Conservation (phyloP, 2,797 vertebrate species). For the Dendrocincla tyrannina region DNA sequence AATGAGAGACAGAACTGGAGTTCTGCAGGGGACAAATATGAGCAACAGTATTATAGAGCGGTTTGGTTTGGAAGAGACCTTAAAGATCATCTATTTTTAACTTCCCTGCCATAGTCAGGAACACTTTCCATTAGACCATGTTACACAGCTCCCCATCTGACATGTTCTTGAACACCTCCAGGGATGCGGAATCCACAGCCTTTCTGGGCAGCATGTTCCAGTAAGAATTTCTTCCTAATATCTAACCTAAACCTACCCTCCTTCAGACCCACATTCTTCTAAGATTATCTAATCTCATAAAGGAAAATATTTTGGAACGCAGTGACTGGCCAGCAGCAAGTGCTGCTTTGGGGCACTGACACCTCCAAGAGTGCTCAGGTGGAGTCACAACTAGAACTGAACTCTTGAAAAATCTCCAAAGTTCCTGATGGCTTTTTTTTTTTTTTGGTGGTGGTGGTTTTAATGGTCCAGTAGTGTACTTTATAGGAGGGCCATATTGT, state of each 20-base stretch:
- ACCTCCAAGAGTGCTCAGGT: rapidly evolving
- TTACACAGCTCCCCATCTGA: too few relatives aligned
- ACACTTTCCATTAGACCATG: neutral
- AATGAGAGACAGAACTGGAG: neutral
- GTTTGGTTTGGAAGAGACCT: neutral
- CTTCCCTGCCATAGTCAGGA: neutral
- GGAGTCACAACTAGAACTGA: neutral
- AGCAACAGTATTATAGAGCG: neutral
- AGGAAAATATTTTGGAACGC: neutral
- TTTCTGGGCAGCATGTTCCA: neutral
- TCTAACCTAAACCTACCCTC: neutral
- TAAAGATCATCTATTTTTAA: neutral
- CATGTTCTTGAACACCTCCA: neutral
- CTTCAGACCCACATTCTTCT: neutral
- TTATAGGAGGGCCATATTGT: neutral
- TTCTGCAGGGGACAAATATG: neutral
- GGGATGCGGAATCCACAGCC: neutral
- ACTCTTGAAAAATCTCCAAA: neutral
- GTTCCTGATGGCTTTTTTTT: neutral
- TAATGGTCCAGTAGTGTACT: neutral
- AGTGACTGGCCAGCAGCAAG: neutral
- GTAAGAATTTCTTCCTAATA: neutral
- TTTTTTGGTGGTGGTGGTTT: neutral
- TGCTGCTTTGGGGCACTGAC: neutral
- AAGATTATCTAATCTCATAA: neutral